Evolutionary conservation across 2,797 vertebrate species (phyloP).

Genomic region (Alauda arvensis): DNA sequence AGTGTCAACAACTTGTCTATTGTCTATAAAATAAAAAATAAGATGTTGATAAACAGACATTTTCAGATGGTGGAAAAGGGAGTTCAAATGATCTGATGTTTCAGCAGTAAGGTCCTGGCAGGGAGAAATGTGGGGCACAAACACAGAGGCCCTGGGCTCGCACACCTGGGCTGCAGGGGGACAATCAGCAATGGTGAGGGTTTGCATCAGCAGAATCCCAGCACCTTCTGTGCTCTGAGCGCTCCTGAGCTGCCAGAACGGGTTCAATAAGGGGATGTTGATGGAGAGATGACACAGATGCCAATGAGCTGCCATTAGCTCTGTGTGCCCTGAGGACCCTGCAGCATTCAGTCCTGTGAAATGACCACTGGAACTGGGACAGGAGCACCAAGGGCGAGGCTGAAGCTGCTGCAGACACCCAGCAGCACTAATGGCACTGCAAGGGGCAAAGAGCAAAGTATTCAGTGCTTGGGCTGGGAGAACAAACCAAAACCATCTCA

Average conservation of each 20-base stretch:
- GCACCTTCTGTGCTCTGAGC: background rate
- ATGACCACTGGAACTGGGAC: background rate
- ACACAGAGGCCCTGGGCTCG: background rate
- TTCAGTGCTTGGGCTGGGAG: background rate
- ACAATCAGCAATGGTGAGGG: background rate
- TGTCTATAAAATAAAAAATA: background rate
- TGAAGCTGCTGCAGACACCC: background rate
- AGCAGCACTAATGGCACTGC: background rate
- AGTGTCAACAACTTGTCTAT: background rate
- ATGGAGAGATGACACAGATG: background rate
- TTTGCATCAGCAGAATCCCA: background rate
- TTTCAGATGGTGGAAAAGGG: background rate
- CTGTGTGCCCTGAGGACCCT: background rate
- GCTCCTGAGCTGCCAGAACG: background rate
- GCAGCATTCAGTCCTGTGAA: background rate
- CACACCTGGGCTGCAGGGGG: background rate
- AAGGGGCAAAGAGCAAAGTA: background rate
- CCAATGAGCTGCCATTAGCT: background rate
- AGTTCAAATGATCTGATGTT: background rate
- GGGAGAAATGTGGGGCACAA: background rate
- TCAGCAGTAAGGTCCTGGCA: background rate
- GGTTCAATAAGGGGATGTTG: background rate
- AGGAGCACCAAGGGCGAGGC: accelerated
- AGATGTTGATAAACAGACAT: background rate
- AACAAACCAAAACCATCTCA: background rate